Conservation (phyloP, 2,797 vertebrate species). For the Lithobates pipiens region DNA sequence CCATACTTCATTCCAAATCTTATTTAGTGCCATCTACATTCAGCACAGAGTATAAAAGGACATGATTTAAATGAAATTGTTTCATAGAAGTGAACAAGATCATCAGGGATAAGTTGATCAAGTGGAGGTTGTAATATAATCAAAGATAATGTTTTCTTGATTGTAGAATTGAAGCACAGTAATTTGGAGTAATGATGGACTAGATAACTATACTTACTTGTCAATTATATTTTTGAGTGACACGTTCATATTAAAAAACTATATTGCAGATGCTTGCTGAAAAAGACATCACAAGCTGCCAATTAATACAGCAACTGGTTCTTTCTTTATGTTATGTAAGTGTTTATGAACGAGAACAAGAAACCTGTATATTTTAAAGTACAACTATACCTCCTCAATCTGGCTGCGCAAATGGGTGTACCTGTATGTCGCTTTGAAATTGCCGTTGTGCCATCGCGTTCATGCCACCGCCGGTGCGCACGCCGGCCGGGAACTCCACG, state of each 20-base stretch:
- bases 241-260: background rate
- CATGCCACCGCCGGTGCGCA: too few species aligned
- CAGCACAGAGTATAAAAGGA: conserved; percentile 7
- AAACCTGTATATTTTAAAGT: background rate
- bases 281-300: background rate
- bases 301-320: background rate
- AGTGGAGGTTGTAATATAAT: conserved; percentile 13
- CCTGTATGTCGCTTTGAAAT: too few species aligned
- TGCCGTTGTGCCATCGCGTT: too few species aligned
- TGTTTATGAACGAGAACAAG: background rate
- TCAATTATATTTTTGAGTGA: conserved; percentile 1
- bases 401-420: too few species aligned
- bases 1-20: background rate
- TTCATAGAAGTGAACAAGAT: background rate
- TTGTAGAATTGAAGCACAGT: background rate
- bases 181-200: conserved; percentile 20
- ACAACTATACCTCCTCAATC: too few species aligned
- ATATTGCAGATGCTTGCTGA: background rate
- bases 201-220: background rate
- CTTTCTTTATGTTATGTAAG: background rate
- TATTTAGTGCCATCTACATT: conserved; percentile 4
- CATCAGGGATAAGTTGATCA: conserved; percentile 24
- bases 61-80: background rate
- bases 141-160: conserved; percentile 31
- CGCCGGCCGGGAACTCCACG: too few species aligned